Percentiles rank a stretch among this genome's conserved stretches.
Evolutionary conservation across 2,113 vertebrate species (phyloP).

Genomic region (Pygoscelis adeliae): DNA sequence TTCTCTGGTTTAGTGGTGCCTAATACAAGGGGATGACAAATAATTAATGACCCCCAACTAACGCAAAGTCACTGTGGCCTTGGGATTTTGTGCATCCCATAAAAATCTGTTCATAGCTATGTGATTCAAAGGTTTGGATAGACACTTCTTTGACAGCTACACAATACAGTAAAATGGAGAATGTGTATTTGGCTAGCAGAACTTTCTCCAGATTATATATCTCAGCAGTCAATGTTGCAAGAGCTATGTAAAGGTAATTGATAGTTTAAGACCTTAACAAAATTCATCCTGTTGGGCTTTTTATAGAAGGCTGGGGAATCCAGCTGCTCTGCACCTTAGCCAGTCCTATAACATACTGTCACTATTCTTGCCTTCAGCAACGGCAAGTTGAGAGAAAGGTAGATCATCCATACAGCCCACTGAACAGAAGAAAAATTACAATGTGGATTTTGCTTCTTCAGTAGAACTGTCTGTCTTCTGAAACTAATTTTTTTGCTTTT

Average conservation of each 20-base stretch:
- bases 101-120: not conserved
- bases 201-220: slow-evolving; percentile 29
- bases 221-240: not conserved
- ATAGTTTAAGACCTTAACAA: slow-evolving; percentile 50
- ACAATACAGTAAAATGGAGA: not conserved
- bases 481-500: not conserved
- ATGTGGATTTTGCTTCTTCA: slow-evolving; percentile 4
- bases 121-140: slow-evolving; percentile 6
- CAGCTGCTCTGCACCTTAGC: slow-evolving; percentile 42
- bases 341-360: slow-evolving; percentile 36
- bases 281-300: slow-evolving; percentile 55
- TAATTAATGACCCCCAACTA: slow-evolving; percentile 8
- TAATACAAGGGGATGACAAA: not conserved
- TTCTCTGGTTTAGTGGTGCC: not conserved
- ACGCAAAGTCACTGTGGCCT: not conserved
- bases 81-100: slow-evolving; percentile 39
- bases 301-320: slow-evolving; percentile 43
- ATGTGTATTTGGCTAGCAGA: slow-evolving; percentile 26
- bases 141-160: slow-evolving; percentile 19
- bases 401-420: slow-evolving; percentile 6
- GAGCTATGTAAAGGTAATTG: slow-evolving; percentile 54
- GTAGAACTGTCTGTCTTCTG: not conserved
- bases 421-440: slow-evolving; percentile 37
- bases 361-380: slow-evolving; percentile 53
- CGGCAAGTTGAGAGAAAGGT: slow-evolving; percentile 53